These are phyloP conservation scores for Entomobrya proxima DNA, from an alignment of 2,888 invertebrate species.

Conservation along the genomic window DNA sequence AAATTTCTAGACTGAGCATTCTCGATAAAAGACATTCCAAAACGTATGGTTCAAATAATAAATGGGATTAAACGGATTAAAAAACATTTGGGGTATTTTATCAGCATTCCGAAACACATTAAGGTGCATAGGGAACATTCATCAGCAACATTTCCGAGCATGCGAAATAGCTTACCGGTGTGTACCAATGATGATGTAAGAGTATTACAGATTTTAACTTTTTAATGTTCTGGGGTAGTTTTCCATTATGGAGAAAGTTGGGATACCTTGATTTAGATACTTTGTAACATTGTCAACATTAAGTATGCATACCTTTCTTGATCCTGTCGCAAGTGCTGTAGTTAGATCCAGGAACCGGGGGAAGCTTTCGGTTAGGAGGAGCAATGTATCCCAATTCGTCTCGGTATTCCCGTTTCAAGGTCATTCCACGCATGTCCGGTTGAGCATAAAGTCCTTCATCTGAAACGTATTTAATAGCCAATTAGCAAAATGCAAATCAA, in stretches of 20 bases:
- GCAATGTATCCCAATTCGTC: conserved; percentile 95
- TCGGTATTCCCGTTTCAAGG: conserved; percentile 83
- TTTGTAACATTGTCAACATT: too few relatives aligned
- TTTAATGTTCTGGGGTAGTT: too few relatives aligned
- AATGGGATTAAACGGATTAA: not conserved
- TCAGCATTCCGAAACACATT: not conserved
- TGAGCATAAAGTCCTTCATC: conserved; percentile 89
- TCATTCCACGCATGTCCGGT: conserved; percentile 75
- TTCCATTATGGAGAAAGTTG: too few relatives aligned
- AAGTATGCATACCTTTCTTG: conserved; percentile 81
- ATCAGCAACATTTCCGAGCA: not conserved
- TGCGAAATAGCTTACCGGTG: too few relatives aligned
- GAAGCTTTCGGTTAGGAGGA: conserved; percentile 93
- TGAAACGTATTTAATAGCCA: conserved; percentile 77
- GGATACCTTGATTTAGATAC: too few relatives aligned
- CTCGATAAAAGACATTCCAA: not conserved
- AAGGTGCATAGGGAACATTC: not conserved
- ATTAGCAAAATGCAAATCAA: not conserved
- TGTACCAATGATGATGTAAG: too few relatives aligned
- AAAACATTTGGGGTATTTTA: too few relatives aligned
- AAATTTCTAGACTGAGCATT: not conserved
- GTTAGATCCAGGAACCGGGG: conserved; percentile 91
- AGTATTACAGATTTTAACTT: too few relatives aligned
- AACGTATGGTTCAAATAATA: not conserved
- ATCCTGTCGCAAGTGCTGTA: conserved; percentile 96